Evolutionary conservation across 2,113 vertebrate genomes (phyloP).

Genomic region (Cathartes aura): DNA sequence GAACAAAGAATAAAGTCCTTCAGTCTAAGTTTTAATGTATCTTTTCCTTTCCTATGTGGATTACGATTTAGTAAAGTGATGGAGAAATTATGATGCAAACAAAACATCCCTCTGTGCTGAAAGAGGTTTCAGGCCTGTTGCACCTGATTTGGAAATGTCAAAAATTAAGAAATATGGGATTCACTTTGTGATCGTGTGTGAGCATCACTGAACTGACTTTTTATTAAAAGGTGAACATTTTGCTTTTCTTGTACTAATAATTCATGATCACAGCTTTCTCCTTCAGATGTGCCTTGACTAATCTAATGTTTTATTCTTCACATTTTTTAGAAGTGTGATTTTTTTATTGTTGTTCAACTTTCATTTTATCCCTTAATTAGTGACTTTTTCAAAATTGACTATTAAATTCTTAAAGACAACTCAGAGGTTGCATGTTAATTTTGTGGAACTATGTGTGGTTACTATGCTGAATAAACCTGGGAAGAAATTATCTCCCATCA

Average conservation of each 20-base stretch:
- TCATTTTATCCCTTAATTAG: neutral
- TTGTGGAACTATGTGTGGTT: neutral
- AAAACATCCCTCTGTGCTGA: neutral
- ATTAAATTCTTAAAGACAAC: neutral
- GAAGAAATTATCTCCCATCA: neutral
- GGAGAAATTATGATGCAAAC: neutral
- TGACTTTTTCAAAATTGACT: neutral
- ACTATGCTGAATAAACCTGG: neutral
- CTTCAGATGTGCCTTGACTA: neutral
- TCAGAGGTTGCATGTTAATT: neutral
- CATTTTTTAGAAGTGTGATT: neutral
- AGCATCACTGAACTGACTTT: neutral
- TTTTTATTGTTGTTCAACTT: neutral
- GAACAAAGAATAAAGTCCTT: neutral
- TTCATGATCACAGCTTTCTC: neutral
- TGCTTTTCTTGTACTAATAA: neutral
- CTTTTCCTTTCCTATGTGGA: neutral
- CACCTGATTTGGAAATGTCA: neutral
- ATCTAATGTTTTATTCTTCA: neutral
- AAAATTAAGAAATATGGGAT: neutral
- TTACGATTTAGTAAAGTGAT: neutral
- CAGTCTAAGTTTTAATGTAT: neutral
- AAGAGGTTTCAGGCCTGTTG: neutral
- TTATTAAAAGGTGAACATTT: neutral
- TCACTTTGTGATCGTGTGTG: fast-evolving